Evolutionary conservation across 2,113 vertebrate species (phyloP).

Genomic region (Paedocypris sp.): DNA sequence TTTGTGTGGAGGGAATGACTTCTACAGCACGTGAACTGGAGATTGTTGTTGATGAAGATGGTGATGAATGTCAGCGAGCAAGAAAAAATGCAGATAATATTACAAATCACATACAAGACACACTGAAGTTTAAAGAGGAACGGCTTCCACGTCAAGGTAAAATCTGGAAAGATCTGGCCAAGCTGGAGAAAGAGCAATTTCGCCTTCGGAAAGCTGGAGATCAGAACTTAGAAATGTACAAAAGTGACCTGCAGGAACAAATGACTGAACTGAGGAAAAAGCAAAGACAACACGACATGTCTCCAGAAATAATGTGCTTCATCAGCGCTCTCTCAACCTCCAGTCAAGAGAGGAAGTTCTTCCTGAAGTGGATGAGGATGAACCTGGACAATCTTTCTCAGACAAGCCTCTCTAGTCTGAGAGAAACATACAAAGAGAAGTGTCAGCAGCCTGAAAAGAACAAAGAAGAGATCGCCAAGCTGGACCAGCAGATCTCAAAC

Average conservation of each 20-base stretch:
- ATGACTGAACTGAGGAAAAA: background rate
- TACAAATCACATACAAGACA: background rate
- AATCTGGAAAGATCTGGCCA: constrained; percentile 37
- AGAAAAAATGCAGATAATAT: constrained; percentile 24
- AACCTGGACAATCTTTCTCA: constrained; percentile 27
- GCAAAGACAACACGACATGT: background rate
- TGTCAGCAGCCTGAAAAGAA: background rate
- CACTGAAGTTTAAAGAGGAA: constrained; percentile 31
- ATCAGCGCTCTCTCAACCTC: constrained; percentile 2
- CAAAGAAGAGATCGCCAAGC: background rate
- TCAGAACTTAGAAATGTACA: background rate
- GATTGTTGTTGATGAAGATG: constrained; percentile 39
- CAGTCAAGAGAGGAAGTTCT: constrained; percentile 29
- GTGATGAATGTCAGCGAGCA: background rate
- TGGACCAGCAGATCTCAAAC: constrained; percentile 40
- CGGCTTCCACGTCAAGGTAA: constrained; percentile 41
- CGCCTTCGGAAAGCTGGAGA: constrained; percentile 14
- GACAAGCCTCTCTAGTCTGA: background rate
- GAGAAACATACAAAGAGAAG: constrained; percentile 9
- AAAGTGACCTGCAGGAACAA: constrained; percentile 15
- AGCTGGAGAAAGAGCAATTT: constrained; percentile 42
- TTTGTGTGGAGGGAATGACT: background rate
- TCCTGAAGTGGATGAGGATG: constrained; percentile 42
- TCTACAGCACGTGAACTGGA: constrained; percentile 31
- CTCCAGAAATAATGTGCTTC: constrained; percentile 28